Conservation (phyloP, 2,888 invertebrate species). For the Alentia gelatinosa region DNA sequence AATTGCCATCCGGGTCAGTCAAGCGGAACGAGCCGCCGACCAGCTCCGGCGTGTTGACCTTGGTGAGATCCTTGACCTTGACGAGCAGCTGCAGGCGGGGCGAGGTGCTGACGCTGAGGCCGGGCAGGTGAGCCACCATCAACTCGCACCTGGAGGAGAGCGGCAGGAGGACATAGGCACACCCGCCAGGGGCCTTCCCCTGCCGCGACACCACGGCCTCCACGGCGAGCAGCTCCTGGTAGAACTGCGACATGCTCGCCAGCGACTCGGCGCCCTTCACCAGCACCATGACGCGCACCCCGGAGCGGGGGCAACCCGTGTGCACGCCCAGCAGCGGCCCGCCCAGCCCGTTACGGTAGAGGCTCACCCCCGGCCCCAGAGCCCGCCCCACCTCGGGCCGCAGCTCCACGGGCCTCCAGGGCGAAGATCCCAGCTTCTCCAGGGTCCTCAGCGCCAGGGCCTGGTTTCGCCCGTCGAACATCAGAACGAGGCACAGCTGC, state of each 20-base stretch:
- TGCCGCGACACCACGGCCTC: background rate
- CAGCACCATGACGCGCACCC: conserved; percentile 18
- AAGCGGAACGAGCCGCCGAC: background rate
- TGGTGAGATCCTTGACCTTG: background rate
- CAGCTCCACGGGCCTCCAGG: conserved; percentile 21
- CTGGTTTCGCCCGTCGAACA: conserved; percentile 52
- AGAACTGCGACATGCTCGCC: conserved; percentile 31
- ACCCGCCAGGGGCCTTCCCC: background rate
- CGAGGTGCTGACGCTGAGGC: background rate
- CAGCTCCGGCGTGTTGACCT: background rate
- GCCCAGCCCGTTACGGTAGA: background rate
- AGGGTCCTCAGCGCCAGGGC: background rate
- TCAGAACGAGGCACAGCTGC: background rate
- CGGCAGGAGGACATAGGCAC: background rate
- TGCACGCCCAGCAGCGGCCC: conserved; percentile 49
- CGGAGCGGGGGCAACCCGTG: conserved; percentile 47
- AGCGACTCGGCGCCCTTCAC: background rate
- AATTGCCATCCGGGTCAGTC: background rate
- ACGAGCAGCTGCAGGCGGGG: background rate
- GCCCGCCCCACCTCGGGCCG: background rate
- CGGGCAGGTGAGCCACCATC: conserved; percentile 15
- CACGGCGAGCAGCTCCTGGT: background rate
- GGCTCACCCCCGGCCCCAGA: background rate
- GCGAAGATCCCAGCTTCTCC: background rate
- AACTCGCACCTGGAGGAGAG: conserved; percentile 38